Evolutionary conservation across 2,113 vertebrate species (phyloP).

Genomic region (Mormyrus iriodes): DNA sequence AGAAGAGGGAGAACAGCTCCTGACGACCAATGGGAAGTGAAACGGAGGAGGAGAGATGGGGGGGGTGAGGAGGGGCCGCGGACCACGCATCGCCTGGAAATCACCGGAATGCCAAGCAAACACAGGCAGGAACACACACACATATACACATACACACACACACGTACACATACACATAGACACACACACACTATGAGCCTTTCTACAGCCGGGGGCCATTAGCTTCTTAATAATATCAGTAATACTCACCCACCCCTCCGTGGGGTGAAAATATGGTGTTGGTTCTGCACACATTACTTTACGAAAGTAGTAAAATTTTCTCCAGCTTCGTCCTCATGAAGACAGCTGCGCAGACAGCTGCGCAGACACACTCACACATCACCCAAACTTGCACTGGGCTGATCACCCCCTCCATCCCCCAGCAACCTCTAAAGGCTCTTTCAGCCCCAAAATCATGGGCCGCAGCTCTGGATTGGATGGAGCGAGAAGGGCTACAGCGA

Average conservation of each 20-base stretch:
- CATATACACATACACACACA: neutral
- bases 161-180: neutral
- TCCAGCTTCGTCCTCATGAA: neutral
- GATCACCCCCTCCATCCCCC: neutral
- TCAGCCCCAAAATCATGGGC: neutral
- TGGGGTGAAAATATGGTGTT: neutral
- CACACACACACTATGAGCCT: neutral
- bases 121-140: neutral
- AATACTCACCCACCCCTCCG: neutral
- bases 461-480: neutral
- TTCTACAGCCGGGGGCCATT: neutral
- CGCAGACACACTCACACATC: neutral
- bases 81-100: neutral
- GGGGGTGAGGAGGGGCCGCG: neutral
- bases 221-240: neutral
- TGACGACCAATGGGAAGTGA: neutral
- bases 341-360: neutral
- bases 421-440: neutral
- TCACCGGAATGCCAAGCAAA: neutral
- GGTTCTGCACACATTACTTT: neutral
- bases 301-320: neutral
- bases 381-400: too few relatives aligned
- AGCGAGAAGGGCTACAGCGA: neutral
- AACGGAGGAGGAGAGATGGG: neutral
- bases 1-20: neutral